Evolutionary conservation across 2,797 vertebrate species (phyloP).

Genomic region (Lophius americanus): DNA sequence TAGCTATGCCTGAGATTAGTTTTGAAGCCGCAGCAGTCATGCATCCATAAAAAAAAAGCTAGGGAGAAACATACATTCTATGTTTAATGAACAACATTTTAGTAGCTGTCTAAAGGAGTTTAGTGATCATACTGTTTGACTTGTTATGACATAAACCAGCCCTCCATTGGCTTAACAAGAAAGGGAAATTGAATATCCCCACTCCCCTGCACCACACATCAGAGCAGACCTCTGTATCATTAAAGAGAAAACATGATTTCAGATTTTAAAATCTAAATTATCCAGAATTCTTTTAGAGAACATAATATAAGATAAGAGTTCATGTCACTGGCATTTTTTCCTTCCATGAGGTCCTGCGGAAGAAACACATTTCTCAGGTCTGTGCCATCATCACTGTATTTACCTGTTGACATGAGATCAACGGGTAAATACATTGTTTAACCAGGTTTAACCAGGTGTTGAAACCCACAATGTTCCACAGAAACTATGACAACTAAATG

Average conservation of each 20-base stretch:
- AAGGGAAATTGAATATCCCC: slow-evolving; percentile 89
- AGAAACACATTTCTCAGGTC: no score
- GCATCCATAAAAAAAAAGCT: slow-evolving; percentile 87
- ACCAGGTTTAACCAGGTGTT: no score
- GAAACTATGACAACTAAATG: no score
- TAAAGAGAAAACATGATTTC: slow-evolving; percentile 9
- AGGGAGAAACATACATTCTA: not conserved
- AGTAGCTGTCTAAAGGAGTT: no score
- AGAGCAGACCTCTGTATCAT: slow-evolving; percentile 15
- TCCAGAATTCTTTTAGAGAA: slow-evolving; percentile 19
- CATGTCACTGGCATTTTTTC: not conserved
- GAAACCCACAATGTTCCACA: no score
- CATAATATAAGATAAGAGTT: not conserved
- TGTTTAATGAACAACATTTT: not conserved
- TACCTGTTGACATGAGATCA: no score
- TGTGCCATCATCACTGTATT: no score
- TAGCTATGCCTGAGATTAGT: slow-evolving; percentile 64
- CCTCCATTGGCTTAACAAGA: slow-evolving; percentile 86
- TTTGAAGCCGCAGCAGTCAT: slow-evolving; percentile 79
- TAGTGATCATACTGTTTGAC: slow-evolving; percentile 76
- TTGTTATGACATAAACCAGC: slow-evolving; percentile 90
- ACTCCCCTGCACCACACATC: slow-evolving; percentile 79
- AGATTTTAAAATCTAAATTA: not conserved
- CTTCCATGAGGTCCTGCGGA: not conserved
- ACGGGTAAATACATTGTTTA: no score